These are phyloP conservation scores for Plusia festucae DNA, from an alignment of 2,888 invertebrate species.

Conservation along the genomic window DNA sequence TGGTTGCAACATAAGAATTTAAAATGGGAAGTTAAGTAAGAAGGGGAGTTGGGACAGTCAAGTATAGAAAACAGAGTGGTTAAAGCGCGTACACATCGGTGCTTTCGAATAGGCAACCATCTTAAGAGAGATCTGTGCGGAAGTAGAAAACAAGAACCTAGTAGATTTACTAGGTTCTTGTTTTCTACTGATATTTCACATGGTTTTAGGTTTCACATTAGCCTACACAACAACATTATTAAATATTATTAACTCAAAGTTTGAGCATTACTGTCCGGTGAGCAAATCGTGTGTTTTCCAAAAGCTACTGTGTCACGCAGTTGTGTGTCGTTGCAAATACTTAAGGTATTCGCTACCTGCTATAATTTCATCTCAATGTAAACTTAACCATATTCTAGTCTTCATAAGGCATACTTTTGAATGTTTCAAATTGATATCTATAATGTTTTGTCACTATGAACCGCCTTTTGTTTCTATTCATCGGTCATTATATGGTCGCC, in stretches of 20 bases:
- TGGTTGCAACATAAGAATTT: no score
- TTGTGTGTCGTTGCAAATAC: conserved; percentile 1
- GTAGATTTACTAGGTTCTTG: neutral
- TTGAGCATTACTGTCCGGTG: conserved; percentile 2
- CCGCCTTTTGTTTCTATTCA: neutral
- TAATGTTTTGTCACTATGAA: neutral
- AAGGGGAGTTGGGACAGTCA: no score
- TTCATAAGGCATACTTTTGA: conserved; percentile 6
- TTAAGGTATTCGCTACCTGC: conserved; percentile 1
- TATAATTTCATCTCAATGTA: neutral
- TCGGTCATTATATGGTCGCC: neutral
- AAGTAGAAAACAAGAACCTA: no score
- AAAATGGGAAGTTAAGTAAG: no score
- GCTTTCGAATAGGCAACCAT: no score
- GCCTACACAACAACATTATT: neutral
- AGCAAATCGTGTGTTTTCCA: conserved; percentile 3
- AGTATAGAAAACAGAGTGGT: no score
- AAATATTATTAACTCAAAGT: neutral
- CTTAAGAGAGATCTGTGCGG: no score
- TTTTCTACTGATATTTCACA: neutral
- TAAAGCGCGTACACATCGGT: no score
- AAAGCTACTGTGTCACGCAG: neutral
- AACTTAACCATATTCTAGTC: neutral
- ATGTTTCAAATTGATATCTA: neutral
- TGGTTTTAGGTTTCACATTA: neutral